Conservation (phyloP, 1,140 invertebrate genomes). For the Heliconius himera region DNA sequence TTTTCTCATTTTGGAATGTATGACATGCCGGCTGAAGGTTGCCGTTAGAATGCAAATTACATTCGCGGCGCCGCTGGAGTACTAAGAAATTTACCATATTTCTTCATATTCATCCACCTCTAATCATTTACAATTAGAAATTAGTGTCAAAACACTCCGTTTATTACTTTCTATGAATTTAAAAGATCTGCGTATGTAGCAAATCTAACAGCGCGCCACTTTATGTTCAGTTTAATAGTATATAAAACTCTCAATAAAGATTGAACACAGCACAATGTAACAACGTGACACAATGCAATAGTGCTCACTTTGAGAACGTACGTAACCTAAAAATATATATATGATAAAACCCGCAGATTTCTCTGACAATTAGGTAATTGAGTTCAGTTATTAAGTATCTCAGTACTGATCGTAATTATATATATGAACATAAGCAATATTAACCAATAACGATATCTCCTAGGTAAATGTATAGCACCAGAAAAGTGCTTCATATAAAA, state of each 20-base stretch:
- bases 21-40: slow-evolving; percentile 26
- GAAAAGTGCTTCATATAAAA: neutral
- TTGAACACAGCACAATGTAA: no score
- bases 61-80: neutral
- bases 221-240: no score
- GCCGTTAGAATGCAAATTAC: slow-evolving; percentile 24
- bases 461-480: neutral
- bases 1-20: slow-evolving; percentile 28
- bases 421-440: neutral
- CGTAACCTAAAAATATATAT: neutral
- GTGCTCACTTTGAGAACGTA: neutral
- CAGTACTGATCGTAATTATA: neutral
- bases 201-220: no score
- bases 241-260: no score
- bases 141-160: no score
- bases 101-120: neutral
- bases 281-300: no score
- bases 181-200: no score
- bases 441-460: neutral
- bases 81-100: neutral
- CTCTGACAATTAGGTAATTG: neutral
- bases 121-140: neutral
- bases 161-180: no score
- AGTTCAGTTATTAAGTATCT: neutral
- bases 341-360: neutral